Conservation (phyloP, 2,888 invertebrate genomes). For the Phaedon cochleariae region DNA sequence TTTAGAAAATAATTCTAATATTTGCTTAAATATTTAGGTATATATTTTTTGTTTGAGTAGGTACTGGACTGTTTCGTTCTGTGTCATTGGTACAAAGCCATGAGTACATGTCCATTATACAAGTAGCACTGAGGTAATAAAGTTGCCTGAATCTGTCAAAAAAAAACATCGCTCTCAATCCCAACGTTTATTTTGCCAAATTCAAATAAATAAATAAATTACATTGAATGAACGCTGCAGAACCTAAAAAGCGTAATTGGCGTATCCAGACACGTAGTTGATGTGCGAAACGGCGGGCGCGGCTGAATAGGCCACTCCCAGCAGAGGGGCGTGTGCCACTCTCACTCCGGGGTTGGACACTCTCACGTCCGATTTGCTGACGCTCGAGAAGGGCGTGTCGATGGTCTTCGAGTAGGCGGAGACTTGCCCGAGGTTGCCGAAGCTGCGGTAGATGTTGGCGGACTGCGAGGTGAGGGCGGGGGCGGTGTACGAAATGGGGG, state of each 20-base stretch:
- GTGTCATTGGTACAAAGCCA: no score
- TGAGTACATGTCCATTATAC: no score
- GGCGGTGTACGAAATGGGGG: conserved; percentile 61
- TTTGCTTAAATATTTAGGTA: no score
- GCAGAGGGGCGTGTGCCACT: conserved; percentile 40
- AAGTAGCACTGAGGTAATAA: no score
- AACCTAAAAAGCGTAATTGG: conserved; percentile 44
- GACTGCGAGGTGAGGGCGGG: conserved; percentile 68
- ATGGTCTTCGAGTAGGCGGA: conserved; percentile 76
- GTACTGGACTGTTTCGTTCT: no score
- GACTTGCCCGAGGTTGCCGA: conserved; percentile 74
- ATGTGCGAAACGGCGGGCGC: conserved; percentile 71
- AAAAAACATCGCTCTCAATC: no score
- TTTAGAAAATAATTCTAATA: no score
- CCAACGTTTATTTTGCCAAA: no score
- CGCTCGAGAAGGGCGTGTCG: conserved; percentile 77
- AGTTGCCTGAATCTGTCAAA: no score
- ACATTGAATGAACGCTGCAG: not conserved
- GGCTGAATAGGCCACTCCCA: conserved; percentile 66
- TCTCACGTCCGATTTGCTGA: conserved; percentile 75
- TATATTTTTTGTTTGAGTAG: no score
- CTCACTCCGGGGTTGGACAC: conserved; percentile 71
- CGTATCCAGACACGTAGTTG: conserved; percentile 61
- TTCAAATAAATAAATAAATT: no score
- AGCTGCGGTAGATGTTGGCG: conserved; percentile 69